Conservation (phyloP, 2,888 invertebrate species). For the Synanthedon tipuliformis region DNA sequence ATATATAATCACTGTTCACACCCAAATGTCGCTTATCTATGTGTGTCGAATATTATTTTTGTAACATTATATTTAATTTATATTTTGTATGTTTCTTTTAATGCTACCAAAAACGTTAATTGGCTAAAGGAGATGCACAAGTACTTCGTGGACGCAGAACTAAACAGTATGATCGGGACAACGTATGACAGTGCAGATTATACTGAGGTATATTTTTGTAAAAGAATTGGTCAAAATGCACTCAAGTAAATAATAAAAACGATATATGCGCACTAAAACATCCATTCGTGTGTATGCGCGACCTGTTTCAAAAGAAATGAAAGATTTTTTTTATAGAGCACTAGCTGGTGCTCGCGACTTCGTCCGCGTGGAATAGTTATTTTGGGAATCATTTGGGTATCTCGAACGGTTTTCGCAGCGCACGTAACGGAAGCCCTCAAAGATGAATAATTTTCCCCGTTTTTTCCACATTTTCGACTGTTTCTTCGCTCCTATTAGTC, state of each 20-base stretch:
- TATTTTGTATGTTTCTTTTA: conserved; percentile 53
- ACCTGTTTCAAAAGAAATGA: neutral
- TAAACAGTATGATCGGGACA: conserved; percentile 79
- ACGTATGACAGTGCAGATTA: conserved; percentile 70
- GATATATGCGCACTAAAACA: conserved; percentile 1
- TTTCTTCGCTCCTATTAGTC: too few relatives aligned
- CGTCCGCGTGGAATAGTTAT: too few relatives aligned
- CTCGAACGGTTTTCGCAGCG: too few relatives aligned
- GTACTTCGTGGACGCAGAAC: conserved; percentile 85
- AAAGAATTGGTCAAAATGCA: neutral
- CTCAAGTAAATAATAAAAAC: neutral
- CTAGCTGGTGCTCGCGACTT: too few relatives aligned
- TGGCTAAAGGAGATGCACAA: conserved; percentile 81
- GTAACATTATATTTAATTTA: conserved; percentile 26
- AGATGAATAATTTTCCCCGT: too few relatives aligned
- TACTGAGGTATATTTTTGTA: conserved; percentile 52
- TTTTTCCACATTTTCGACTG: too few relatives aligned
- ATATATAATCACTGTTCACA: conserved; percentile 2
- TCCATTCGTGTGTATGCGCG: neutral
- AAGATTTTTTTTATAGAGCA: too few relatives aligned
- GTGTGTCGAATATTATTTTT: neutral
- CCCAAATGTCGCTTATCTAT: conserved; percentile 6
- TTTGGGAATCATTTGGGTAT: too few relatives aligned
- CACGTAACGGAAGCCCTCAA: too few relatives aligned
- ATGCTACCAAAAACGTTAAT: conserved; percentile 63